Conservation (phyloP, 2,113 vertebrate species). For the Epinephelus lanceolatus region DNA sequence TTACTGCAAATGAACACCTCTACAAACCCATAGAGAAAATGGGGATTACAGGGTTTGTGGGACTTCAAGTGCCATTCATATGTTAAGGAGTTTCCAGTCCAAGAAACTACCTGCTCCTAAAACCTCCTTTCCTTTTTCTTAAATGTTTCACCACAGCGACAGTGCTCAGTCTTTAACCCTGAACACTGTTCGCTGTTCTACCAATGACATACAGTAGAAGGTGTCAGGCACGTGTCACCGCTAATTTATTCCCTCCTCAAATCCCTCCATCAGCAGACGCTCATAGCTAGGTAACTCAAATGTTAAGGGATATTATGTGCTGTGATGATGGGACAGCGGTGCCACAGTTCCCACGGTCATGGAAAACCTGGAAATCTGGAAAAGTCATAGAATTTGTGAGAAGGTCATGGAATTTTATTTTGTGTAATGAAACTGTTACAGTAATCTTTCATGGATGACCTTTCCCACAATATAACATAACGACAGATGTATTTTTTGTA, state of each 20-base stretch:
- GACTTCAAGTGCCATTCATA: neutral
- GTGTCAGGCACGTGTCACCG: neutral
- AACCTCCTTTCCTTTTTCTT: slow-evolving; percentile 8
- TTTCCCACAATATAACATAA: no score
- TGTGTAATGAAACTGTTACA: no score
- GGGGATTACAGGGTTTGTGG: slow-evolving; percentile 18
- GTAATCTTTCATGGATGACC: no score
- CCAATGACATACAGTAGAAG: neutral
- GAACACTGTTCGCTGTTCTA: neutral
- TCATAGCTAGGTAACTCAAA: slow-evolving; percentile 19
- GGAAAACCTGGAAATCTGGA: no score
- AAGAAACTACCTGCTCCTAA: neutral
- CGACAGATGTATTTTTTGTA: no score
- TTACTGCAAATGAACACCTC: slow-evolving; percentile 64
- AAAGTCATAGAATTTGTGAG: no score
- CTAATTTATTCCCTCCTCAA: slow-evolving; percentile 1
- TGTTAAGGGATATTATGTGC: neutral
- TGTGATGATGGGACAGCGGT: neutral
- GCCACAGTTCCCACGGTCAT: no score
- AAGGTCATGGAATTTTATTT: no score
- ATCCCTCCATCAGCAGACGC: neutral
- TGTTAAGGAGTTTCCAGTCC: slow-evolving; percentile 20
- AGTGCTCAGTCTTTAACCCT: slow-evolving; percentile 1
- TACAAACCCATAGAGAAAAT: slow-evolving; percentile 24
- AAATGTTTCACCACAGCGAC: neutral